These are phyloP conservation scores for Griposia aprilina DNA, from an alignment of 2,888 invertebrate genomes.

Conservation along the genomic window DNA sequence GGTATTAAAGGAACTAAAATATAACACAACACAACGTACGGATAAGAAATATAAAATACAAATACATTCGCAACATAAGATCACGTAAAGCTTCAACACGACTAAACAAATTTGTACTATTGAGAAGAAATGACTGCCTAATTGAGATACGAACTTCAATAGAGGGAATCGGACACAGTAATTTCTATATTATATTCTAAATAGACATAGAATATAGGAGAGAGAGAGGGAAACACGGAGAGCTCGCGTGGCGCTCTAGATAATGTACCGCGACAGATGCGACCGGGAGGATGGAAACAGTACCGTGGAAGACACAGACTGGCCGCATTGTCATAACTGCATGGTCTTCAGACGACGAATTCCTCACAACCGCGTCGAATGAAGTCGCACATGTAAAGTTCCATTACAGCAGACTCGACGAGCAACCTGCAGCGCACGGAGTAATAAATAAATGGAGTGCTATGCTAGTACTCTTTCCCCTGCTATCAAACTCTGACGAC, in stretches of 20 bases:
- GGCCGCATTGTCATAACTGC: not conserved
- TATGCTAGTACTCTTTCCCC: not conserved
- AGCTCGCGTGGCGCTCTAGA: slow-evolving; percentile 12
- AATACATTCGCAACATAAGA: slow-evolving; percentile 76
- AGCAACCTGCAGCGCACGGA: slow-evolving; percentile 6
- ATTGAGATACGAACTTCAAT: slow-evolving; percentile 71
- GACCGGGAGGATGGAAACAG: not conserved
- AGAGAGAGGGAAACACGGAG: slow-evolving; percentile 46
- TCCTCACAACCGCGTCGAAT: slow-evolving; percentile 3
- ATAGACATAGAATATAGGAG: slow-evolving; percentile 62
- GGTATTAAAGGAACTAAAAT: slow-evolving; percentile 63
- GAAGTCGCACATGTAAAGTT: not conserved
- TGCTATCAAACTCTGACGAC: not conserved
- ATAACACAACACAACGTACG: slow-evolving; percentile 73
- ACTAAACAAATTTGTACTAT: slow-evolving; percentile 88
- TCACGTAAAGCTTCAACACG: slow-evolving; percentile 79
- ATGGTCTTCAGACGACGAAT: not conserved
- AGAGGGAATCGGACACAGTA: slow-evolving; percentile 58
- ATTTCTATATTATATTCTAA: slow-evolving; percentile 62
- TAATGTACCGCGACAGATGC: not conserved
- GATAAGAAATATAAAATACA: slow-evolving; percentile 71
- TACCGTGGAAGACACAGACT: slow-evolving; percentile 17
- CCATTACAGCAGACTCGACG: slow-evolving; percentile 4
- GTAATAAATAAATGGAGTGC: slow-evolving; percentile 53
- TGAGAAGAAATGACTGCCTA: slow-evolving; percentile 79